These are phyloP conservation scores for Bettongia penicillata DNA, from an alignment of 2,113 vertebrate genomes.

Conservation along the genomic window DNA sequence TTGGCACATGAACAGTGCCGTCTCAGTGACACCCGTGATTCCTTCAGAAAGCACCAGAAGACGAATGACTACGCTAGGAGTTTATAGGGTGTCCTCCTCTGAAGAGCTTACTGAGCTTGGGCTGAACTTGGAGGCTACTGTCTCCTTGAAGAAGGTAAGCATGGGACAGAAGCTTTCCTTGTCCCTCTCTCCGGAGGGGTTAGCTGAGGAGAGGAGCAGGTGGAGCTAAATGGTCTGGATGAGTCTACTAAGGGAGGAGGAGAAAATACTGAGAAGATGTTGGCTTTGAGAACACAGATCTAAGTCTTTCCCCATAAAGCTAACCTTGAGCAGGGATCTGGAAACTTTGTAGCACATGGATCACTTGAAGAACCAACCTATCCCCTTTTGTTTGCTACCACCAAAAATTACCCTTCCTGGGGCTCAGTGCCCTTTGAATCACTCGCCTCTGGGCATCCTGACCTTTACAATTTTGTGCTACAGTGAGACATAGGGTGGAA, in stretches of 20 bases:
- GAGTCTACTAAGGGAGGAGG: slow-evolving; percentile 12
- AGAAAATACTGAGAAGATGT: neutral
- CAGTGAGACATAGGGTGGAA: neutral
- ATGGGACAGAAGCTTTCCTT: slow-evolving; percentile 20
- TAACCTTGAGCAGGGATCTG: neutral
- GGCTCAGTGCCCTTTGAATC: neutral
- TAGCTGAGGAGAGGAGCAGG: neutral
- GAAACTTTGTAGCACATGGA: neutral
- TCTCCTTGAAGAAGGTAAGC: slow-evolving; percentile 72
- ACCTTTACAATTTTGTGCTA: neutral
- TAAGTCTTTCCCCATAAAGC: neutral
- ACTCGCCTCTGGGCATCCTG: neutral
- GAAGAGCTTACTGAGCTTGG: slow-evolving; percentile 63
- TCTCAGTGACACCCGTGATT: neutral
- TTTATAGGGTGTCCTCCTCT: slow-evolving; percentile 67
- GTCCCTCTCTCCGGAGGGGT: neutral
- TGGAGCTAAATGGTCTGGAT: neutral
- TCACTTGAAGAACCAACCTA: neutral
- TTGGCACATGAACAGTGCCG: slow-evolving; percentile 59
- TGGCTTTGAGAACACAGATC: slow-evolving; percentile 3
- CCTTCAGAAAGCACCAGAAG: slow-evolving; percentile 53
- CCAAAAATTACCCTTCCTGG: neutral
- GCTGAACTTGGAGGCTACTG: slow-evolving; percentile 67
- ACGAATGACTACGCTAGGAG: slow-evolving; percentile 25
- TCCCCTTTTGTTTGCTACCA: slow-evolving; percentile 4